Conservation (phyloP, 2,113 vertebrate genomes). For the Heterotilapia buettikoferi region DNA sequence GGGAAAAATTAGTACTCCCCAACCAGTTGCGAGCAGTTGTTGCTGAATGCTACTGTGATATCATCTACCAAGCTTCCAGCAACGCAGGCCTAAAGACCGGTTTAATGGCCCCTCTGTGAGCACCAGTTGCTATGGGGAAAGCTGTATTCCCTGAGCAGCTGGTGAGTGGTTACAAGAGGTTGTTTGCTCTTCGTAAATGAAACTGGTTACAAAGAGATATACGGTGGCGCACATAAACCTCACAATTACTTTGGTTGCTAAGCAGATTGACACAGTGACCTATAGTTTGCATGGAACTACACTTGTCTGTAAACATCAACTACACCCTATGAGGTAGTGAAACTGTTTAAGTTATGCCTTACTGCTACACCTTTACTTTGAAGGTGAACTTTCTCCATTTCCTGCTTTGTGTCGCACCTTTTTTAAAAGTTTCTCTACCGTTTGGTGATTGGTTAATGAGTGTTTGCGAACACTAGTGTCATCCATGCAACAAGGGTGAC, state of each 20-base stretch:
- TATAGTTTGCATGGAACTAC: not conserved
- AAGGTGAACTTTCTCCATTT: not conserved
- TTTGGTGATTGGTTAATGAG: not conserved
- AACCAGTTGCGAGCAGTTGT: not conserved
- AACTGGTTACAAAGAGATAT: not conserved
- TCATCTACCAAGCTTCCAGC: not conserved
- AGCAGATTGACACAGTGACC: not conserved
- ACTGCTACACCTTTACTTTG: not conserved
- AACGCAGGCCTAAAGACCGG: not conserved
- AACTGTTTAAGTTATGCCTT: not conserved
- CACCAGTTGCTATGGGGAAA: not conserved
- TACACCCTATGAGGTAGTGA: not conserved
- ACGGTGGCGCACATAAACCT: not conserved
- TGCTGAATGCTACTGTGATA: not conserved
- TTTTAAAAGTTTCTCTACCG: not conserved
- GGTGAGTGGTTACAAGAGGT: not conserved
- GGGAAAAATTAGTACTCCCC: not conserved
- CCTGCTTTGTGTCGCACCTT: fast-evolving
- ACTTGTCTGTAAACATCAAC: not conserved
- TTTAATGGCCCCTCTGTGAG: not conserved
- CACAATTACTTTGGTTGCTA: not conserved
- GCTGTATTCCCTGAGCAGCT: not conserved
- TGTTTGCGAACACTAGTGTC: not conserved
- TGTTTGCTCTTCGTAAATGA: not conserved
- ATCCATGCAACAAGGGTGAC: not conserved